phyloP scores from a whole-genome alignment of 2,888 invertebrate genomes.

The Myopa testacea region DNA sequence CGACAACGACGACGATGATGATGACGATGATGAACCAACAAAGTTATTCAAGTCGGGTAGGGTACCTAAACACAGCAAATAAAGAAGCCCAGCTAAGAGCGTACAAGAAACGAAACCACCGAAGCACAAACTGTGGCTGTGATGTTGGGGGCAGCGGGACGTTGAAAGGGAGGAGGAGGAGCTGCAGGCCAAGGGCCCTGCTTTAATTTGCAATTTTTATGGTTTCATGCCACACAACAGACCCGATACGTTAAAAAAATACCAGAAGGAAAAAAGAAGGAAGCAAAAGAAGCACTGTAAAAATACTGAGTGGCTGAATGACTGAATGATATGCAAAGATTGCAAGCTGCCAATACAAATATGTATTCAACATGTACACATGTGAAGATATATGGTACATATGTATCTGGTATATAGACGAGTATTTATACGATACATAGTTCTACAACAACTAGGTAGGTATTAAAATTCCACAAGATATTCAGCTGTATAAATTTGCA shows the following conservation, averaged over 20 bases:
- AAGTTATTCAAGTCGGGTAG: not conserved
- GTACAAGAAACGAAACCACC: not conserved
- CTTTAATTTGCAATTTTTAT: conserved; percentile 51
- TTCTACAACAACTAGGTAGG: not conserved
- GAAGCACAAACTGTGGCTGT: not conserved
- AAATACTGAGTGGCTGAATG: not conserved
- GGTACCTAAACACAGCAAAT: not conserved
- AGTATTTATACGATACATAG: conserved; percentile 11
- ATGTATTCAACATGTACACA: not conserved
- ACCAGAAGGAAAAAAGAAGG: not conserved
- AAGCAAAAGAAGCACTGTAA: not conserved
- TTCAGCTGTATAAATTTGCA: conserved; percentile 43
- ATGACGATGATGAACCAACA: not conserved
- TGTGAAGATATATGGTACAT: not conserved
- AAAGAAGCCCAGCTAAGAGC: not conserved
- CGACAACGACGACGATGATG: conserved; percentile 7
- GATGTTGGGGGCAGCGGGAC: not conserved
- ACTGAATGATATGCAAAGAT: not conserved
- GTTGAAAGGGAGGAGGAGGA: not conserved
- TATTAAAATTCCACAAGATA: conserved; percentile 33
- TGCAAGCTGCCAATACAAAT: not conserved
- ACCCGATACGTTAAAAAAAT: not conserved
- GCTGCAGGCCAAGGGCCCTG: conserved; percentile 30
- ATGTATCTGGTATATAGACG: not conserved
- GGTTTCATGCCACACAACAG: conserved; percentile 46